These are phyloP conservation scores for Propsilocerus akamusi DNA, from an alignment of 1,140 invertebrate species.

Conservation along the genomic window DNA sequence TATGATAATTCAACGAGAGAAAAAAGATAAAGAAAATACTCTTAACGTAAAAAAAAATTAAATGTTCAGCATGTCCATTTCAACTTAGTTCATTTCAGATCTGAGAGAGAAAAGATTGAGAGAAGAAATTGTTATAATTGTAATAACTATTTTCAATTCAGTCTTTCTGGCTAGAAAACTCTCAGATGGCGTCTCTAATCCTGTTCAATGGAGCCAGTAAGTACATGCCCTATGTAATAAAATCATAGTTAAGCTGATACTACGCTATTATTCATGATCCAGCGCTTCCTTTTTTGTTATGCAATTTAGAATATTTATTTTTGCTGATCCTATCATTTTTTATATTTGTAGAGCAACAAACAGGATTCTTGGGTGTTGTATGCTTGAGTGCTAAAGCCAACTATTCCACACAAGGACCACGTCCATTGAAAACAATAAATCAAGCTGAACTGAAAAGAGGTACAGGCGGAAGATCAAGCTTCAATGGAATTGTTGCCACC, in stretches of 20 bases:
- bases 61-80: too few species aligned
- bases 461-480: slow-evolving; percentile 85
- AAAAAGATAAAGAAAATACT: too few species aligned
- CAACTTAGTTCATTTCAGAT: too few species aligned
- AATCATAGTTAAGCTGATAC: neutral
- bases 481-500: slow-evolving; percentile 93
- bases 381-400: slow-evolving; percentile 12
- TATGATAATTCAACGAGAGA: too few species aligned
- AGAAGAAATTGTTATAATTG: too few species aligned
- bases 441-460: slow-evolving; percentile 58
- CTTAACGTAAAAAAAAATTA: too few species aligned
- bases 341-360: slow-evolving; percentile 15
- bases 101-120: too few species aligned
- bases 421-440: slow-evolving; percentile 23
- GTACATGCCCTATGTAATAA: neutral
- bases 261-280: neutral
- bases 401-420: slow-evolving; percentile 14
- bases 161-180: too few species aligned
- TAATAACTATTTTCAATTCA: too few species aligned
- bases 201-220: slow-evolving; percentile 1
- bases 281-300: neutral
- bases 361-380: slow-evolving; percentile 17
- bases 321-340: neutral
- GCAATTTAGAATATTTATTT: neutral
- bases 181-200: neutral